Evolutionary conservation across 1,140 invertebrate genomes (phyloP).

Genomic region (Zelostemma sp.): DNA sequence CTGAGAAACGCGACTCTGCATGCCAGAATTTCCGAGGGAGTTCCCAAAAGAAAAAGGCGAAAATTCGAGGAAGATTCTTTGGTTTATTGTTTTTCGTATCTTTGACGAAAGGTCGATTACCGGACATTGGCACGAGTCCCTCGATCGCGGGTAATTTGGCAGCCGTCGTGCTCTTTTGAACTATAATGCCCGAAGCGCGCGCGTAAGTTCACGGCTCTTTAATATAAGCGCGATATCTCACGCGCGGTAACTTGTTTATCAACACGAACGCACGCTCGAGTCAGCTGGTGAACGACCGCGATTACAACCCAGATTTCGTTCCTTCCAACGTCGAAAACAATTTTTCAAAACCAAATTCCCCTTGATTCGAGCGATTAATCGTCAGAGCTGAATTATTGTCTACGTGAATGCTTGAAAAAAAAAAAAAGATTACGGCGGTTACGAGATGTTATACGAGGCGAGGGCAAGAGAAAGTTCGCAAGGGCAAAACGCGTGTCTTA

Average conservation of each 20-base stretch:
- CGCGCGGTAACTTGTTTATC: slow-evolving; percentile 23
- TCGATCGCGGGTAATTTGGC: slow-evolving; percentile 37
- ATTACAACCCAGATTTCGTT: too few species aligned
- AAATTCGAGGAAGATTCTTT: too few species aligned
- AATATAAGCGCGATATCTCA: slow-evolving; percentile 22
- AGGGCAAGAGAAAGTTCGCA: slow-evolving; percentile 46
- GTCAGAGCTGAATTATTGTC: background rate
- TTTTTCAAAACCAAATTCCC: too few species aligned
- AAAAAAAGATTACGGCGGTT: background rate
- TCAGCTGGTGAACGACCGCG: too few species aligned
- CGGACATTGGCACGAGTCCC: slow-evolving; percentile 45
- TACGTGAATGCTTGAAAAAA: background rate
- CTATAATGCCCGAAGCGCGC: slow-evolving; percentile 16
- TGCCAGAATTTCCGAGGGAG: slow-evolving; percentile 27
- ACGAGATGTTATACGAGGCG: slow-evolving; percentile 33
- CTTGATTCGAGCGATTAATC: background rate
- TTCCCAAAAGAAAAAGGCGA: slow-evolving; percentile 13
- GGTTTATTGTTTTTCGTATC: too few species aligned
- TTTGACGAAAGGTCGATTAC: slow-evolving; percentile 40
- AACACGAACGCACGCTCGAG: slow-evolving; percentile 22
- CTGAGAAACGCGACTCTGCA: slow-evolving; percentile 13
- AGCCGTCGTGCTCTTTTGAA: slow-evolving; percentile 36
- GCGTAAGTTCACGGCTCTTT: slow-evolving; percentile 38
- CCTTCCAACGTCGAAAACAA: too few species aligned
- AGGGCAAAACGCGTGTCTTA: slow-evolving; percentile 49